Conservation (phyloP, 2,888 invertebrate species). For the Nesidiocoris tenuis region DNA sequence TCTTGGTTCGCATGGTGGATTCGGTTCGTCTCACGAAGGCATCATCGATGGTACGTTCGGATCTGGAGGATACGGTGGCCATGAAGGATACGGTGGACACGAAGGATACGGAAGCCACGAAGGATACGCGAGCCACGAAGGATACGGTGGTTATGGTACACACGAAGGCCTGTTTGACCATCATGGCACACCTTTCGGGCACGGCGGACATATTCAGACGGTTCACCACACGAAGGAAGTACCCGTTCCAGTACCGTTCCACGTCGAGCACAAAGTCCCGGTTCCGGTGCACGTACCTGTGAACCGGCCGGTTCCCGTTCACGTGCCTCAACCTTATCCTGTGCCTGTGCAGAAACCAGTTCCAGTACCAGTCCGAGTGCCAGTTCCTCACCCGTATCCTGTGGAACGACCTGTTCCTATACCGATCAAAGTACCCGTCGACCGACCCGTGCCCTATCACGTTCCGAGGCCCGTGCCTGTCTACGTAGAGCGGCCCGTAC, state of each 20-base stretch:
- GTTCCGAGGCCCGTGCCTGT: conserved; percentile 47
- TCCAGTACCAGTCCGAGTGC: conserved; percentile 48
- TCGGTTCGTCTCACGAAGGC: neutral
- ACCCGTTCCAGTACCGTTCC: conserved; percentile 50
- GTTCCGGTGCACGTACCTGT: conserved; percentile 50
- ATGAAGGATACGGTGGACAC: conserved; percentile 13
- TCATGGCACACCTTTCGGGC: conserved; percentile 16
- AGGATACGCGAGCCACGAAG: conserved; percentile 20
- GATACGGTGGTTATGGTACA: neutral
- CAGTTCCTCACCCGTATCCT: conserved; percentile 50
- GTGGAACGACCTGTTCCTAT: conserved; percentile 47
- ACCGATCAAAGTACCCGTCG: conserved; percentile 45
- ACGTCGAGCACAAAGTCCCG: conserved; percentile 50
- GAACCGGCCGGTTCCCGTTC: conserved; percentile 49
- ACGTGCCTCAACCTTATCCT: conserved; percentile 49
- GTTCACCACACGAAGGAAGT: conserved; percentile 47
- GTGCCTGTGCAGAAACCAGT: conserved; percentile 47
- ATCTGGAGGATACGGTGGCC: conserved; percentile 24
- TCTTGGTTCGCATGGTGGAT: neutral
- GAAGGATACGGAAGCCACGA: conserved; percentile 23
- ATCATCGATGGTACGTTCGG: neutral
- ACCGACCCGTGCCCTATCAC: conserved; percentile 45
- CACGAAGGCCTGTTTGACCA: conserved; percentile 11
- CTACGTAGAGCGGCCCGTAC: conserved; percentile 44
- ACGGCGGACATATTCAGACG: neutral